A percentile compares a stretch with the other conserved stretches of the same genome.
Conservation (phyloP, 2,113 vertebrate species). For the Ameiurus melas region DNA sequence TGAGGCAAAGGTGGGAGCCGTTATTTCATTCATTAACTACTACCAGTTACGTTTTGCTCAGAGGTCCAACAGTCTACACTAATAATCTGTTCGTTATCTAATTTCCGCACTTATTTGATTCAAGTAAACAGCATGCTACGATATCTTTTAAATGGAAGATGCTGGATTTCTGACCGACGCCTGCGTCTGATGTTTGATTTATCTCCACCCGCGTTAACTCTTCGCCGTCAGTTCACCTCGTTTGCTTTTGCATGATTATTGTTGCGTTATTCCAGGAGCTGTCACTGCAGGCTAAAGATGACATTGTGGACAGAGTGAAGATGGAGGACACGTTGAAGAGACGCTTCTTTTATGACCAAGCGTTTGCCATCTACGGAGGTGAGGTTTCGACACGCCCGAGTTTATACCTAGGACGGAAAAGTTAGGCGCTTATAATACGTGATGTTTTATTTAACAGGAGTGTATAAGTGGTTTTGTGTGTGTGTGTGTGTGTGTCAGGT, state of each 20-base stretch:
- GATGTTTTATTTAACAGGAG: background rate
- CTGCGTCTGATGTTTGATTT: background rate
- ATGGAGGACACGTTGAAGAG: constrained; percentile 98
- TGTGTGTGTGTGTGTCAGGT: constrained; percentile 71
- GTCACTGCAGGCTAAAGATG: constrained; percentile 93
- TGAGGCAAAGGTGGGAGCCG: constrained; percentile 84
- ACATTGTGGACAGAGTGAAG: constrained; percentile 90
- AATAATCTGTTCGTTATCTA: background rate
- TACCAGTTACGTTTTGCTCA: background rate
- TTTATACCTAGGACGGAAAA: background rate
- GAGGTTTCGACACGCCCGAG: background rate
- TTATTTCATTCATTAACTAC: background rate
- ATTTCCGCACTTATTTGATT: background rate
- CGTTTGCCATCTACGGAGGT: constrained; percentile 99
- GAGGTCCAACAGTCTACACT: background rate
- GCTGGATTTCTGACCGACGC: background rate
- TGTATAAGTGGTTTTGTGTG: background rate
- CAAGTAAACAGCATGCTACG: background rate
- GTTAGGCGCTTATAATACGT: background rate
- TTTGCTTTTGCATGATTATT: too few relatives aligned
- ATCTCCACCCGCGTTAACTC: background rate
- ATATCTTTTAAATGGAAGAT: background rate
- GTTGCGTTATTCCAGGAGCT: constrained; percentile 78
- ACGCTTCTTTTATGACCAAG: constrained; percentile 98
- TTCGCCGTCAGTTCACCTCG: background rate